These are phyloP conservation scores for Hypomesus transpacificus DNA, from an alignment of 2,113 vertebrate genomes.

Conservation along the genomic window DNA sequence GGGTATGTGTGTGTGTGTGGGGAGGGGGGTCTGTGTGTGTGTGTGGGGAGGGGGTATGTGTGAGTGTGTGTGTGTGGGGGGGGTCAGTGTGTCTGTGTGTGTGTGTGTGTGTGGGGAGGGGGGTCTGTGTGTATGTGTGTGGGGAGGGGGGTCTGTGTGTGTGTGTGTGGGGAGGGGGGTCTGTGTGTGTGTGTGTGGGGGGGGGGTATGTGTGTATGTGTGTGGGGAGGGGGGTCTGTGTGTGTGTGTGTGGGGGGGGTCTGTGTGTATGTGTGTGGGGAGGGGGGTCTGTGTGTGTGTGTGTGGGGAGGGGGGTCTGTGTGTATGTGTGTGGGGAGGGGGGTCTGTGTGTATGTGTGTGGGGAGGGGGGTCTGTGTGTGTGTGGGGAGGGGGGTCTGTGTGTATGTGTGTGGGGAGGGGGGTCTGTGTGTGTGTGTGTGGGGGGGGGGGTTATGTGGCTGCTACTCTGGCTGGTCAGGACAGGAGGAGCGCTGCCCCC, in stretches of 20 bases:
- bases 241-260: background rate
- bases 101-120: background rate
- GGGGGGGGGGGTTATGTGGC: background rate
- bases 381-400: too few species aligned
- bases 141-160: background rate
- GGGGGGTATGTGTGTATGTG: background rate
- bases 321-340: background rate
- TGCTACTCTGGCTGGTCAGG: background rate
- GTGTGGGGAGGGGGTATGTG: background rate
- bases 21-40: background rate
- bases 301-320: background rate
- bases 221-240: background rate
- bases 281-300: background rate
- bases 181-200: background rate
- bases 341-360: background rate
- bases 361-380: too few species aligned
- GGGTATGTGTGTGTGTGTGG: background rate
- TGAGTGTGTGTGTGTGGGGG: background rate
- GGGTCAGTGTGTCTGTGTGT: background rate
- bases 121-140: background rate
- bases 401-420: too few species aligned
- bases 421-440: too few species aligned
- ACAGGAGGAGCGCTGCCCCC: conserved; percentile 45
- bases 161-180: background rate
- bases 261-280: background rate